phyloP scores from a whole-genome alignment of 2,888 invertebrate species.

The Orthosia gracilis region DNA sequence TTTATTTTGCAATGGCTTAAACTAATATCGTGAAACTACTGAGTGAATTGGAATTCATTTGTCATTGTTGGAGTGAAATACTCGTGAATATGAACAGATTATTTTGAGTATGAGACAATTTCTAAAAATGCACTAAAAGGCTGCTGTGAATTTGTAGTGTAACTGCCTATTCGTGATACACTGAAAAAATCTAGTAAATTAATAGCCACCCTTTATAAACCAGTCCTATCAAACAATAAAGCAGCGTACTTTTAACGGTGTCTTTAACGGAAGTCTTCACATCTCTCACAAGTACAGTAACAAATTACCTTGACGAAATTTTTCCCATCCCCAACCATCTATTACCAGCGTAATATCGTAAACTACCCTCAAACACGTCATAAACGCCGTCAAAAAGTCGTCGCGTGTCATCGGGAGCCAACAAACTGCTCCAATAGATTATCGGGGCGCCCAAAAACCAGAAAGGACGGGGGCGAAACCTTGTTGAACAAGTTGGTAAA shows the following conservation, averaged over 20 bases:
- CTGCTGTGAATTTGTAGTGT: too few species aligned
- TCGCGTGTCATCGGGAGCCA: slow-evolving; percentile 1
- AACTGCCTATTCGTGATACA: not conserved
- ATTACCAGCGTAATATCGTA: slow-evolving; percentile 6
- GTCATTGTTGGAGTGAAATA: too few species aligned
- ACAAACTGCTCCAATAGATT: slow-evolving; percentile 31
- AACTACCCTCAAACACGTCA: slow-evolving; percentile 14
- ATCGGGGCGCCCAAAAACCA: slow-evolving; percentile 23
- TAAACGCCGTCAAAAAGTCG: slow-evolving; percentile 34
- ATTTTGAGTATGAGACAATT: too few species aligned
- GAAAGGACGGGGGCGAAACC: slow-evolving; percentile 5
- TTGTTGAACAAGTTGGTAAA: slow-evolving; percentile 16
- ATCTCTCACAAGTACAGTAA: not conserved
- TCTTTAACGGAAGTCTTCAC: not conserved
- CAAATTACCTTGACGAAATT: not conserved
- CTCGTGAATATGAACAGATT: too few species aligned
- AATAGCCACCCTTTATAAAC: not conserved
- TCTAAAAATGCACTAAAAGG: too few species aligned
- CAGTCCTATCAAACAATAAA: not conserved
- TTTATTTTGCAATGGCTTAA: not conserved
- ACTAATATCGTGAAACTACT: not conserved
- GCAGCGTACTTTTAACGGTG: not conserved
- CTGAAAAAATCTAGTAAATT: not conserved
- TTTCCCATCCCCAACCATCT: not conserved
- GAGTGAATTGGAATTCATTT: too few species aligned